A percentile compares a stretch with the other conserved stretches of the same genome.
Conservation (phyloP, 2,888 invertebrate genomes). For the Eupithecia exiguata region DNA sequence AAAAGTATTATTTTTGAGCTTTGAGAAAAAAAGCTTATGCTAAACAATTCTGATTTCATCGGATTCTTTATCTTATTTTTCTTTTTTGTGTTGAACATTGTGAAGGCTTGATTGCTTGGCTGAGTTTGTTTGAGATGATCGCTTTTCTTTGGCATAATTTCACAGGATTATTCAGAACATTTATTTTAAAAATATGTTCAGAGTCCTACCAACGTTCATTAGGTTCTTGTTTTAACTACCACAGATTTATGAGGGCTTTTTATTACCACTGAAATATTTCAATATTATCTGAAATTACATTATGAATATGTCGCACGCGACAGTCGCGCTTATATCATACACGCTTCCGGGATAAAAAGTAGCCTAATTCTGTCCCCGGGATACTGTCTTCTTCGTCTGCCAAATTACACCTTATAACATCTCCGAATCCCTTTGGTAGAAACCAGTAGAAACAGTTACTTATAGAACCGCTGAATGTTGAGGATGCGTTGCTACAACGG, state of each 20-base stretch:
- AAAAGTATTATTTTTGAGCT: constrained; percentile 27
- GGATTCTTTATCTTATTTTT: constrained; percentile 16
- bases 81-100: constrained; percentile 10
- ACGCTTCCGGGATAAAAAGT: not conserved
- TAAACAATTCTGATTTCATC: constrained; percentile 16
- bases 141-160: constrained; percentile 3
- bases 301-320: no score
- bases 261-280: not conserved
- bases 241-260: not conserved
- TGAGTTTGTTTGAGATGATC: constrained; percentile 14
- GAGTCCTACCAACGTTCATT: not conserved
- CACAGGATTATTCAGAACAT: not conserved
- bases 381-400: no score
- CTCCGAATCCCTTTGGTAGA: not conserved
- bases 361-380: no score
- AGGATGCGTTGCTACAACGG: not conserved
- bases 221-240: not conserved
- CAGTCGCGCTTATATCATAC: no score
- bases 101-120: constrained; percentile 1
- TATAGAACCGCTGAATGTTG: not conserved
- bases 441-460: not conserved
- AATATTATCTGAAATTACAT: no score
- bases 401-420: no score
- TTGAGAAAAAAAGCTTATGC: constrained; percentile 10
- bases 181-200: not conserved